Percentiles rank a stretch among this genome's conserved stretches.
Conservation (phyloP, 2,113 vertebrate species). For the Peucedramus taeniatus region DNA sequence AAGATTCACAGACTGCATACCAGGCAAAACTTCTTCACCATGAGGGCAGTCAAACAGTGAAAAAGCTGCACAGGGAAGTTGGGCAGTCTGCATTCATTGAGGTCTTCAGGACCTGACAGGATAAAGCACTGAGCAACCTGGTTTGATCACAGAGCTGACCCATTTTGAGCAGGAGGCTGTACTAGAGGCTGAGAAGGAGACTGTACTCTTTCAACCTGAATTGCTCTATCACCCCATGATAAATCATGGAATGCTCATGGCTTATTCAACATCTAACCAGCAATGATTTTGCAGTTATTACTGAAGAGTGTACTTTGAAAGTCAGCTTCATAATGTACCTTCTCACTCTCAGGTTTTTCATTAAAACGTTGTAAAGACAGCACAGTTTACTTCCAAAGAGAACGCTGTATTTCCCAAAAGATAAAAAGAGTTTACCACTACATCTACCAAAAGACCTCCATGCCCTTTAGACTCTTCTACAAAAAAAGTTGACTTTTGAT, state of each 20-base stretch:
- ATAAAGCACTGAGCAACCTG: neutral
- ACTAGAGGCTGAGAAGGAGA: neutral
- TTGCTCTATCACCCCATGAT: neutral
- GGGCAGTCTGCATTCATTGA: neutral
- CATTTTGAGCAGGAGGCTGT: neutral
- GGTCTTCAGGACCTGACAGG: neutral
- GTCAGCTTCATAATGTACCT: neutral
- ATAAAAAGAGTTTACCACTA: neutral
- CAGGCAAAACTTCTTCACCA: neutral
- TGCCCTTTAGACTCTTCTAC: neutral
- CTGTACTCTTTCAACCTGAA: neutral
- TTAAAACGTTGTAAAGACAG: neutral
- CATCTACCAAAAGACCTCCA: neutral
- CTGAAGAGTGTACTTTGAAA: neutral
- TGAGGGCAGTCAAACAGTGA: neutral
- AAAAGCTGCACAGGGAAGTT: neutral
- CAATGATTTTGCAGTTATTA: neutral
- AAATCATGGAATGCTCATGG: neutral
- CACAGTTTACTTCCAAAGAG: neutral
- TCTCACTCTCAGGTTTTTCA: neutral
- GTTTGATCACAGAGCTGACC: neutral
- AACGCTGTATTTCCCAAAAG: neutral
- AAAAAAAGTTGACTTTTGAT: neutral
- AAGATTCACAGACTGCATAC: neutral
- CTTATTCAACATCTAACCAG: neutral